Evolutionary conservation across 2,113 vertebrate species (phyloP).

Genomic region (Colossoma macropomum): DNA sequence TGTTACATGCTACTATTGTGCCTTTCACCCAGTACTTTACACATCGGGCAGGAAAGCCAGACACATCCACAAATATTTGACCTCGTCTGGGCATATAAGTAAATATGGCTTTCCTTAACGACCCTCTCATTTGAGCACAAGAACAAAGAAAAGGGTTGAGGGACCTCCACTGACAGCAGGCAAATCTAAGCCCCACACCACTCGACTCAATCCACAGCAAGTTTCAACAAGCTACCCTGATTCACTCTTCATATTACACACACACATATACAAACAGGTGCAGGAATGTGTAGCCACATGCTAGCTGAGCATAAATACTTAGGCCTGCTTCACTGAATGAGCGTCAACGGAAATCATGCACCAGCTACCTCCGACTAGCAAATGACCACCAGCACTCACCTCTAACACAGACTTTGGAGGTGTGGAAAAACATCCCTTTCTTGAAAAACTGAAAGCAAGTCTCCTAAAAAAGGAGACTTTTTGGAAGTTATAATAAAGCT

Average conservation of each 20-base stretch:
- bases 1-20: background rate
- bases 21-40: background rate
- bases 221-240: slow-evolving; percentile 30
- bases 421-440: too few species aligned
- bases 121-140: background rate
- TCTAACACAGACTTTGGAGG: too few species aligned
- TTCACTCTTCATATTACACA: slow-evolving; percentile 13
- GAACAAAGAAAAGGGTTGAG: background rate
- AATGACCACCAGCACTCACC: background rate
- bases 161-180: background rate
- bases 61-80: slow-evolving; percentile 40
- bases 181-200: background rate
- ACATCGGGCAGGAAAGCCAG: background rate
- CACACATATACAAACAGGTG: background rate
- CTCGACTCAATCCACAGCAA: slow-evolving; percentile 2
- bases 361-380: background rate
- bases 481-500: too few species aligned
- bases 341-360: background rate
- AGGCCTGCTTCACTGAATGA: background rate
- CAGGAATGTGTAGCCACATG: slow-evolving; percentile 23
- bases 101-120: background rate
- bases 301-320: background rate
- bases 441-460: too few species aligned
- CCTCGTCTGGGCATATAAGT: background rate
- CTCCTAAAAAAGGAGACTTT: too few species aligned